Base-by-base conservation (phyloP, 1,140 invertebrate genomes). In the Drosophila sulfurigaster region DNA sequence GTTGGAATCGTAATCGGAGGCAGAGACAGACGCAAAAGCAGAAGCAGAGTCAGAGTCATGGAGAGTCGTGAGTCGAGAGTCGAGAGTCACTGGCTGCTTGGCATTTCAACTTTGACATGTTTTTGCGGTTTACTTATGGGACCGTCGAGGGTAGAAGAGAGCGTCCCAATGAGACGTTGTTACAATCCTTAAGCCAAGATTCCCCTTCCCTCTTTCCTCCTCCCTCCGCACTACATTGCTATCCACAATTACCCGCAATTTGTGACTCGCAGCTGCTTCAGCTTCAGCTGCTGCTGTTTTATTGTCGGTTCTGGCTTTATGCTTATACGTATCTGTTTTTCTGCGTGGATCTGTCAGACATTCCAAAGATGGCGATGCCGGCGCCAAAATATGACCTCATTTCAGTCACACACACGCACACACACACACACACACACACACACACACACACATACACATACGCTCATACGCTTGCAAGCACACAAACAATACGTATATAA, bases 351-450 rank as follows among this genome's bases (percentile, higher is more conserved):
- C 70, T 60, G 48, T 73, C 70, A 65, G 71, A 63, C 66, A 15
- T 7, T 3, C 46, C 67, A 65, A 65, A 67, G 67, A 85, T 81
- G 63, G 67, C 70, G 64, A 59, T 57, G 79, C 32, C 79, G 80
- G 57, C 82, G 81, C 82, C 79, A 65, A 86, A 86, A 86, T 86
- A 88, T 86, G 82, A 86, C 82, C 82, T 86, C 83, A 86, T 86
- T 86, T 78, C 35, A 13, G 15, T 10, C 48, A 30, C 20, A 65
- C 52, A 67, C 73, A 79, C 66, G 49, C 49, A 59, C 35, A 64
- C 46, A 6, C 28, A 30, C 28, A n/a, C n/a, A n/a, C 63, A 54
- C 15, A 30, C 51, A 38, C 58, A 46, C 13, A 28, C 16, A 30
- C 13, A 52, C 70, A 28, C 59, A 60, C 57, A 65, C 60, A 58